These are phyloP conservation scores for Gambusia yucatana DNA, from an alignment of 2,797 vertebrate species.

Conservation along the genomic window DNA sequence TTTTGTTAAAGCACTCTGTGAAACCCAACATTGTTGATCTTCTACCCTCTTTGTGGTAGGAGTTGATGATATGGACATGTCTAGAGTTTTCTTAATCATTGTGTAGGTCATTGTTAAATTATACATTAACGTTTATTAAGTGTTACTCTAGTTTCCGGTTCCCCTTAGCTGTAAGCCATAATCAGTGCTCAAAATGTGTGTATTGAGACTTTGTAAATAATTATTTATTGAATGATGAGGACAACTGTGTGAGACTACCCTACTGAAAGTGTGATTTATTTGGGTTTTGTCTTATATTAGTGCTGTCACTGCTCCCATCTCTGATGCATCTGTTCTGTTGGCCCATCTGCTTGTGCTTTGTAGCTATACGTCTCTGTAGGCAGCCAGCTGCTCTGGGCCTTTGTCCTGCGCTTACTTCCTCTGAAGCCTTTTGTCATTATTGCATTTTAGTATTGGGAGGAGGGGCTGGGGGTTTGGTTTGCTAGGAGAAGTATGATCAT, in stretches of 20 bases:
- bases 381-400: slow-evolving; percentile 76
- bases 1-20: not conserved
- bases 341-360: slow-evolving; percentile 70
- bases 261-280: slow-evolving; percentile 21
- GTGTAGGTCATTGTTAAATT: not conserved
- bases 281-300: slow-evolving; percentile 35
- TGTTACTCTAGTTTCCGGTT: not conserved
- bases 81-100: not conserved
- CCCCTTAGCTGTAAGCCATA: not conserved
- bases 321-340: slow-evolving; percentile 66
- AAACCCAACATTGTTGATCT: not conserved
- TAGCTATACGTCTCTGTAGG: slow-evolving; percentile 61
- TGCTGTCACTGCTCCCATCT: slow-evolving; percentile 2
- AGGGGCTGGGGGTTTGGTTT: slow-evolving; percentile 27
- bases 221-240: no score
- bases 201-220: not conserved
- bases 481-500: slow-evolving; percentile 40
- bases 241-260: slow-evolving; percentile 1
- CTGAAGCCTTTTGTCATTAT: slow-evolving; percentile 67
- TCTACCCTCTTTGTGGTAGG: not conserved
- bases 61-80: not conserved
- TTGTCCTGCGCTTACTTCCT: slow-evolving; percentile 72
- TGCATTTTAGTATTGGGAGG: slow-evolving; percentile 35
- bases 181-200: not conserved
- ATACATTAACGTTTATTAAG: not conserved